Evolutionary conservation across 2,888 invertebrate species (phyloP).

Genomic region (Xanthia icteritia): DNA sequence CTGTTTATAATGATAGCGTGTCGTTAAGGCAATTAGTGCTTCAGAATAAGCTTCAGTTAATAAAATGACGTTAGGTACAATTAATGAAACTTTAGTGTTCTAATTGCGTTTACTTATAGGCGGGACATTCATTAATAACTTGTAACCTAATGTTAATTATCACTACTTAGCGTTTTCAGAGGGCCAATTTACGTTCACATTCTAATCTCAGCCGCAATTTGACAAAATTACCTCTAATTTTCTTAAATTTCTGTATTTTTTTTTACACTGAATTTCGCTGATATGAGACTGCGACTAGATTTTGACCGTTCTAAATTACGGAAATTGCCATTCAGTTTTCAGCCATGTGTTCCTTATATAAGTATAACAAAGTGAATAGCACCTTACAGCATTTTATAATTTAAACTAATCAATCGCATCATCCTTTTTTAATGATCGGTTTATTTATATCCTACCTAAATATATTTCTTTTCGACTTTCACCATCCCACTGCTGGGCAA

Average conservation of each 20-base stretch:
- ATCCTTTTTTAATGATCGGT: not conserved
- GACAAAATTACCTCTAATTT: not conserved
- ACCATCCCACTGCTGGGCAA: not conserved
- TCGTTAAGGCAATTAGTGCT: conserved; percentile 1
- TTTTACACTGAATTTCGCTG: not conserved
- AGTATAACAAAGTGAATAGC: not conserved
- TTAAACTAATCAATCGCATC: not conserved
- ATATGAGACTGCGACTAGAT: not conserved
- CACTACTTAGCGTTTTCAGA: not conserved
- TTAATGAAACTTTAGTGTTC: not conserved
- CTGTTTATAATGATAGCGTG: not conserved
- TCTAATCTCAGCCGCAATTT: not conserved
- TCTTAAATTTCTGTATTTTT: not conserved
- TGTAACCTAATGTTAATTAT: not conserved
- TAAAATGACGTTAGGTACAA: not conserved
- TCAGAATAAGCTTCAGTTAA: not conserved
- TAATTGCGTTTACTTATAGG: not conserved
- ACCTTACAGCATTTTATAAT: not conserved
- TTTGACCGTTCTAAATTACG: not conserved
- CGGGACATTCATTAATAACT: not conserved
- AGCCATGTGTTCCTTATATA: not conserved
- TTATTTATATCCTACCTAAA: not conserved
- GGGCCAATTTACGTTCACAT: not conserved
- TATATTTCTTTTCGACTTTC: not conserved
- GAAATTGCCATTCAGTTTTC: not conserved